These are phyloP conservation scores for Vannuccia rotundouncinata DNA, from an alignment of 2,888 invertebrate species.

Conservation along the genomic window DNA sequence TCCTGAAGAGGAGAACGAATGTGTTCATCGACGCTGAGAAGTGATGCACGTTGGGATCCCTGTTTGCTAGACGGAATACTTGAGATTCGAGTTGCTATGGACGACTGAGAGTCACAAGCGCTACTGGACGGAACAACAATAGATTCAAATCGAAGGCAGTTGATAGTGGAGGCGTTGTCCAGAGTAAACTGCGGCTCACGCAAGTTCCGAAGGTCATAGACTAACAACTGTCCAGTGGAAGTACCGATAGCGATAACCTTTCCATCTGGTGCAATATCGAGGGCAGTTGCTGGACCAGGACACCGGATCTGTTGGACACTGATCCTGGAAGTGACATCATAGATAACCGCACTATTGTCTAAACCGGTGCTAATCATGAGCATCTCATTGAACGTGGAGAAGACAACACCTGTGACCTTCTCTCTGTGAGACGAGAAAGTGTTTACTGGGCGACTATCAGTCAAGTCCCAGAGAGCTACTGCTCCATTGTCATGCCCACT, in stretches of 20 bases:
- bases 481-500: neutral
- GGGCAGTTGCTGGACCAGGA: neutral
- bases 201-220: neutral
- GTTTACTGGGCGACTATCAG: neutral
- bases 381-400: neutral
- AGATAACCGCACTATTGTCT: neutral
- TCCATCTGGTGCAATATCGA: neutral
- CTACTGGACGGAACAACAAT: neutral
- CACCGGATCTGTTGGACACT: neutral
- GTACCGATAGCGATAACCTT: neutral
- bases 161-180: neutral
- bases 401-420: neutral
- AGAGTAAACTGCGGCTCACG: neutral
- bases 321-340: neutral
- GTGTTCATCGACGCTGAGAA: neutral
- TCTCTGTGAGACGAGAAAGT: neutral
- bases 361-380: neutral
- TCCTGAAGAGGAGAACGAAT: neutral
- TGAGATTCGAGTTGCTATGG: neutral
- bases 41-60: neutral
- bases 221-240: neutral
- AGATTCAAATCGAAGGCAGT: neutral
- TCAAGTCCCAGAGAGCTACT: neutral
- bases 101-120: neutral
- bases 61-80: neutral